Base-by-base conservation (phyloP, 2,113 vertebrate species). In the Ellobius talpinus region DNA sequence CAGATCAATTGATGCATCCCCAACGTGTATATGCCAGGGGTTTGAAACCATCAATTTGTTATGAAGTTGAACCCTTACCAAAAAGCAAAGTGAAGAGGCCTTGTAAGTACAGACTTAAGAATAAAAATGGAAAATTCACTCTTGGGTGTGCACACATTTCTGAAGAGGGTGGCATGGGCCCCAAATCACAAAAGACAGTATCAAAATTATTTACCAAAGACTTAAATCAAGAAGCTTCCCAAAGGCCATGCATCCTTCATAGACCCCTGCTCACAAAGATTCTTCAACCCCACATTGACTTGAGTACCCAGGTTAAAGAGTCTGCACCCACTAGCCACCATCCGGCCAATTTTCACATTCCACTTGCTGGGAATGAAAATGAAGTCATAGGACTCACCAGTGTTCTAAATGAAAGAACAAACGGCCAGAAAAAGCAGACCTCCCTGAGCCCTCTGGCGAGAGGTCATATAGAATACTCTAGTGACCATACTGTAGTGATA, bases 341-440 rank as follows among this genome's bases (percentile, higher is more conserved):
- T 11, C 93, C 93, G 24, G 96, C 96, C 50, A 98, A 95, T 97
- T 99, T 99, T 95, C 99, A 99, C 97, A 96, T 99, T 96, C 99
- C 99, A 31, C 97, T 99, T 97, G 98, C 97, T 52, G 98, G 99
- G 16, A 98, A 99, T 97, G 98, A 99, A 98, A 93, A 98, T 2
- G 79, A 97, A 79, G 98, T 99, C 90, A 68, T 98, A 55, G 98
- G 99, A 96, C 98, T 99, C 93, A 96, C 39, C 1, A 96, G 99
- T 39, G 98, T 98, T 87, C 97, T 99, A 78, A 99, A 99, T 95
- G 93, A 97, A 17, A 66, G 33, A 26, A 9, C 97, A 45, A 98
- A 76, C 79, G 88, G 94, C 76, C 94, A 97, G n/a, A 17, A 70
- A 72, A 87, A 97, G 81, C 87, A 70, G 61, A 55, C 89, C 29